A percentile compares a stretch with the other conserved stretches of the same genome.
Conservation (phyloP, 2,797 vertebrate genomes). For the Myiotriccus ornatus region DNA sequence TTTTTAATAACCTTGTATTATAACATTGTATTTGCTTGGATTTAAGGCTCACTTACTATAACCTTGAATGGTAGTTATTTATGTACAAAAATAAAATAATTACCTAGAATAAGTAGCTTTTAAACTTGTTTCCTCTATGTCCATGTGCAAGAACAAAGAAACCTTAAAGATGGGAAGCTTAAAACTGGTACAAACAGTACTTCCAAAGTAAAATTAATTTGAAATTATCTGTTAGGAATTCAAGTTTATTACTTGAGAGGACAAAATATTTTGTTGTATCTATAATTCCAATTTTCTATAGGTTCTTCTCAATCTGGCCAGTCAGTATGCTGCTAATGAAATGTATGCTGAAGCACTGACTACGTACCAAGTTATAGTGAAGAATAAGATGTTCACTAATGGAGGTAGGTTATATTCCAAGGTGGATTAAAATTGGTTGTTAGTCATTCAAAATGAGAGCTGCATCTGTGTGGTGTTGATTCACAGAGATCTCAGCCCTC, state of each 20-base stretch:
- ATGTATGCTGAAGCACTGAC: slow-evolving; percentile 96
- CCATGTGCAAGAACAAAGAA: neutral
- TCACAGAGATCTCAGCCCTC: neutral
- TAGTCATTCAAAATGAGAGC: neutral
- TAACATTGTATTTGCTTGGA: neutral
- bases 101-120: neutral
- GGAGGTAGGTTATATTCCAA: slow-evolving; percentile 80
- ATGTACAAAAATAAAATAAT: neutral
- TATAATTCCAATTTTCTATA: slow-evolving; percentile 59
- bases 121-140: neutral
- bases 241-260: neutral
- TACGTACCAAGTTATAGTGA: slow-evolving; percentile 95
- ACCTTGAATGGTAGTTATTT: neutral
- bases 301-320: slow-evolving; percentile 96
- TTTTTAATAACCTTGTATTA: neutral
- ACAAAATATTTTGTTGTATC: neutral
- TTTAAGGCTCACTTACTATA: neutral
- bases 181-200: neutral
- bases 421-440: neutral
- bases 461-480: neutral
- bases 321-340: slow-evolving; percentile 93
- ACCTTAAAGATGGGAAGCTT: neutral
- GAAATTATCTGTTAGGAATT: neutral
- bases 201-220: neutral
- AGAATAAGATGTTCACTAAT: slow-evolving; percentile 95